These are phyloP conservation scores for Hirtodrosophila alboralis DNA, from an alignment of 2,888 invertebrate genomes.

Conservation along the genomic window DNA sequence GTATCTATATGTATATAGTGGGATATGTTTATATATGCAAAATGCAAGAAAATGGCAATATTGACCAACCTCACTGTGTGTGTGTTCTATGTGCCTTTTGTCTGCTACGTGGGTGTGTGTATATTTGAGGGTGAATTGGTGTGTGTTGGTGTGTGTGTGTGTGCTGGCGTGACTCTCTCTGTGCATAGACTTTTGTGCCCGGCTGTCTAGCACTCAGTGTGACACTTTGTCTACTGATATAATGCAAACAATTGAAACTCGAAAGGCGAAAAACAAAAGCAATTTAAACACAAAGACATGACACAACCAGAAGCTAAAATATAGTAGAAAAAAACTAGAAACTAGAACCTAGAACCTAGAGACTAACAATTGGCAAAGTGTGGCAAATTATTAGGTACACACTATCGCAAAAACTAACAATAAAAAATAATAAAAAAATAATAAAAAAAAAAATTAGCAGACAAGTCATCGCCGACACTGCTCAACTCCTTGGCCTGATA, in stretches of 20 bases:
- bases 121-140: background rate
- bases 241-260: slow-evolving; percentile 47
- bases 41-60: slow-evolving; percentile 40
- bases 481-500: slow-evolving; percentile 42
- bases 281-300: slow-evolving; percentile 50
- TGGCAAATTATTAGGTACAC: slow-evolving; percentile 50
- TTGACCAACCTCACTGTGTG: slow-evolving; percentile 52
- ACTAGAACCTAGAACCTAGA: too few relatives aligned
- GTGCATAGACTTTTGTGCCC: slow-evolving; percentile 30
- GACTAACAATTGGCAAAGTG: slow-evolving; percentile 29
- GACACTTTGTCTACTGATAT: slow-evolving; percentile 77
- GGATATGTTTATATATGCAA: slow-evolving; percentile 16
- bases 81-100: slow-evolving; percentile 3
- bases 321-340: too few relatives aligned
- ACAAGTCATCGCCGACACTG: slow-evolving; percentile 19
- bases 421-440: too few relatives aligned
- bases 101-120: background rate
- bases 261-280: slow-evolving; percentile 45
- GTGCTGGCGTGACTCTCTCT: slow-evolving; percentile 33
- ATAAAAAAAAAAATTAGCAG: slow-evolving; percentile 18
- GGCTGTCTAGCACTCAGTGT: slow-evolving; percentile 56
- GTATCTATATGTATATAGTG: background rate
- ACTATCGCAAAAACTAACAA: too few relatives aligned
- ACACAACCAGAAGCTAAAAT: slow-evolving; percentile 5
- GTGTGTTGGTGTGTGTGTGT: slow-evolving; percentile 5